phyloP scores from a whole-genome alignment of 53 echinoderm and acorn worm species.

The Apostichopus leukothele region DNA sequence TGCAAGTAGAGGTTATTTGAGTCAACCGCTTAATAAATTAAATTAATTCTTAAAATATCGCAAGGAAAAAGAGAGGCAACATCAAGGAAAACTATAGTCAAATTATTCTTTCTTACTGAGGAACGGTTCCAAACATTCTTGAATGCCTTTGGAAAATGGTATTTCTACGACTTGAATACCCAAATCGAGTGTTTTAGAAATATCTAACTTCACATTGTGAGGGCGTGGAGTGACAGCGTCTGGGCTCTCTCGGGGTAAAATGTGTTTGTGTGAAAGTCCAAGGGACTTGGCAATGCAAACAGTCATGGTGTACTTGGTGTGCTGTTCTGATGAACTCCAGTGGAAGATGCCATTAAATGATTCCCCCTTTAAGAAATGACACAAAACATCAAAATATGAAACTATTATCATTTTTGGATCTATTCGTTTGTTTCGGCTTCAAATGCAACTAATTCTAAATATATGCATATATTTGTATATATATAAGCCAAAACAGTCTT shows the following conservation, averaged over 20 bases:
- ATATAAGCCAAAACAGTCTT: too few relatives aligned
- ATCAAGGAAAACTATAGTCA: neutral
- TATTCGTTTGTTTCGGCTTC: too few relatives aligned
- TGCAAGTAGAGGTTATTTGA: too few relatives aligned
- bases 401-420: too few relatives aligned
- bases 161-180: conserved; percentile 65
- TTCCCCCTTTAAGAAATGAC: conserved; percentile 29
- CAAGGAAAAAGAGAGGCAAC: neutral
- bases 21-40: neutral
- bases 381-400: neutral
- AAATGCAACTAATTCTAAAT: too few relatives aligned
- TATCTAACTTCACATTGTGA: conserved; percentile 63
- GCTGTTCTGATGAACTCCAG: conserved; percentile 70
- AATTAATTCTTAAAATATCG: neutral
- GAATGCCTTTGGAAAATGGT: conserved; percentile 66
- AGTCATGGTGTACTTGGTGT: conserved; percentile 78
- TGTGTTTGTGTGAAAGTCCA: conserved; percentile 63
- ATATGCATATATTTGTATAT: too few relatives aligned
- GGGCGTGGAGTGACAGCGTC: conserved; percentile 75
- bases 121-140: conserved; percentile 63
- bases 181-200: conserved; percentile 48
- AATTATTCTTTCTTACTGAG: neutral
- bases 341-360: conserved; percentile 66
- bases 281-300: conserved; percentile 67
- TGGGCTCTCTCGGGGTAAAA: conserved; percentile 59